These are phyloP conservation scores for Cryptoleucopteryx plumbea DNA, from an alignment of 2,113 vertebrate species.

Conservation along the genomic window DNA sequence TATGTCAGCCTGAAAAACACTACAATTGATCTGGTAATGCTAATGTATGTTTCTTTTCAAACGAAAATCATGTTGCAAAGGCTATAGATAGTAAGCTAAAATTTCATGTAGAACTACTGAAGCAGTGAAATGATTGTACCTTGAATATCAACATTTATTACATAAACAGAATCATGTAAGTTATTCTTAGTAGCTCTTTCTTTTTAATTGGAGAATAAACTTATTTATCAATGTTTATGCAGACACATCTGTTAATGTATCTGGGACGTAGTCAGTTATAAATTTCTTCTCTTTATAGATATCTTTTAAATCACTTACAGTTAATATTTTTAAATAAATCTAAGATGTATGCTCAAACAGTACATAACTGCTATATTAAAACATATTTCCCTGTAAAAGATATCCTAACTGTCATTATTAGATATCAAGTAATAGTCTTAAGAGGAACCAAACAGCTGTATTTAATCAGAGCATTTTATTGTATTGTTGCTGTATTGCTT, in stretches of 20 bases:
- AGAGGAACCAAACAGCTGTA: neutral
- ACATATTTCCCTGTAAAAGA: neutral
- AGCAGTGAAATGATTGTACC: neutral
- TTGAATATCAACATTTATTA: neutral
- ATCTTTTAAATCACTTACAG: neutral
- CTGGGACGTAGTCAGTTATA: neutral
- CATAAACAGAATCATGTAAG: neutral
- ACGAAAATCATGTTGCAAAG: neutral
- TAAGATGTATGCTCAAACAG: neutral
- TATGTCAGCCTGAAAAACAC: neutral
- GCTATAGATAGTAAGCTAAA: neutral
- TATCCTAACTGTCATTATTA: neutral
- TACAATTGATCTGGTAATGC: neutral
- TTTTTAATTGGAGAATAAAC: neutral
- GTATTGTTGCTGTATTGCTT: neutral
- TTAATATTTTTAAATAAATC: neutral
- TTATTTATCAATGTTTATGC: neutral
- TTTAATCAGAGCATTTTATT: neutral
- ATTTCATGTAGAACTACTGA: neutral
- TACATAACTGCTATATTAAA: neutral
- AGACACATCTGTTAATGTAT: neutral
- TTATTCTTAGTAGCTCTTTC: neutral
- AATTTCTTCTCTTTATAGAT: neutral
- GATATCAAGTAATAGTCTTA: neutral
- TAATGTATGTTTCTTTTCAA: neutral